A percentile compares a stretch with the other conserved stretches of the same genome.
Evolutionary conservation across 2,113 vertebrate genomes (phyloP).

Genomic region (Struthio camelus): DNA sequence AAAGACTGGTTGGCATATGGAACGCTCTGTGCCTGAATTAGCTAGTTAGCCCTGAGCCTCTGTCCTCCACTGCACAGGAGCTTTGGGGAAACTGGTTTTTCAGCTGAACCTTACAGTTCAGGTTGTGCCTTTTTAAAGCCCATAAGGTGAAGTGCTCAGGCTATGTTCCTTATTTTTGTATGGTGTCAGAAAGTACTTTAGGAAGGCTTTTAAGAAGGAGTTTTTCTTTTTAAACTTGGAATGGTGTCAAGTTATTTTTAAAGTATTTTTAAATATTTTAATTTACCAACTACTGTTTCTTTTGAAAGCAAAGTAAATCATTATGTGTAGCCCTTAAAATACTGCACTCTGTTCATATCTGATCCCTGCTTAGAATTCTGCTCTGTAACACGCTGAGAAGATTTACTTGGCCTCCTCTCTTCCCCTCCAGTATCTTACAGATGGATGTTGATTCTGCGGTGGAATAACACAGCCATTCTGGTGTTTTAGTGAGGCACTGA

Average conservation of each 20-base stretch:
- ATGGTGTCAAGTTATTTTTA: not conserved
- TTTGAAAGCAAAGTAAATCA: not conserved
- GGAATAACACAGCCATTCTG: not conserved
- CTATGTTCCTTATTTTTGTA: fast-evolving
- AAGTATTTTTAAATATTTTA: not conserved
- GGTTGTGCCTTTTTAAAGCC: not conserved
- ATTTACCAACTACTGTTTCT: not conserved
- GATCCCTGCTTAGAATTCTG: not conserved
- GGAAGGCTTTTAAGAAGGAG: not conserved
- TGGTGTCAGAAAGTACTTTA: not conserved
- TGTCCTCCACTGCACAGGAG: not conserved
- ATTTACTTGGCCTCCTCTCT: not conserved
- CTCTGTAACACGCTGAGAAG: fast-evolving
- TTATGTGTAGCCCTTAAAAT: not conserved
- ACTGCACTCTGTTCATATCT: not conserved
- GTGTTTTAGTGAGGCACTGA: not conserved
- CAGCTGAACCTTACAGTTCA: not conserved
- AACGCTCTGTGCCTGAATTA: not conserved
- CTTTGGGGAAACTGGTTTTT: not conserved
- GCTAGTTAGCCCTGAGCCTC: not conserved
- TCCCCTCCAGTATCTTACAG: not conserved
- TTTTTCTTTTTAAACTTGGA: not conserved
- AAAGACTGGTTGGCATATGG: not conserved
- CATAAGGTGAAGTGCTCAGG: not conserved
- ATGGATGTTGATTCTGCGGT: not conserved